These are phyloP conservation scores for Lagocephalus sceleratus DNA, from an alignment of 2,797 vertebrate genomes.

Conservation along the genomic window DNA sequence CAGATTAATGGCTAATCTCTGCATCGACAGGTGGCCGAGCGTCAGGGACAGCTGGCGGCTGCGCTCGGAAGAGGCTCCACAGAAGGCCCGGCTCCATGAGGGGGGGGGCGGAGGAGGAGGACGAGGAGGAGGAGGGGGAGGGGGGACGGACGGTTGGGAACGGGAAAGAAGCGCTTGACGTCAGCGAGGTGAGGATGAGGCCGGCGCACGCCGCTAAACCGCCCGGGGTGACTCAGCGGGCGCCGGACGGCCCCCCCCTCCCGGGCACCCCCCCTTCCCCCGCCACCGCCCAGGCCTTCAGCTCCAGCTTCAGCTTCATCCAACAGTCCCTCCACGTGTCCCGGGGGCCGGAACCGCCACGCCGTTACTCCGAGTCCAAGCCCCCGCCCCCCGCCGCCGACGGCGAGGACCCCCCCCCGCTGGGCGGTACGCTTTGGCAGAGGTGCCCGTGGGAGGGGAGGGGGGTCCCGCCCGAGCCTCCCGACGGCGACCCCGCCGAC, in stretches of 20 bases:
- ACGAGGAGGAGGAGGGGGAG: constrained; percentile 21
- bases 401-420: constrained; percentile 29
- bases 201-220: constrained; percentile 26
- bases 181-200: constrained; percentile 23
- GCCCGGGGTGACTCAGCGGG: constrained; percentile 26
- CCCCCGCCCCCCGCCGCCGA: constrained; percentile 15
- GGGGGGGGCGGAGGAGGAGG: constrained; percentile 49
- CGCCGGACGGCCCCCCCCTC: constrained; percentile 14
- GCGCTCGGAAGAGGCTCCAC: constrained; percentile 70
- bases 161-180: constrained; percentile 36
- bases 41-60: constrained; percentile 42
- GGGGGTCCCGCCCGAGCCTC: constrained; percentile 31
- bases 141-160: constrained; percentile 28
- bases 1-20: constrained; percentile 71
- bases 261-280: too few relatives aligned
- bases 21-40: constrained; percentile 71
- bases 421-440: constrained; percentile 58
- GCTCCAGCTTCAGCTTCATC: constrained; percentile 91
- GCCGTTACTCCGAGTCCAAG: constrained; percentile 17
- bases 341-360: constrained; percentile 18
- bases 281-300: constrained; percentile 76
- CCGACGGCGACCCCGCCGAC: constrained; percentile 68
- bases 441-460: constrained; percentile 43
- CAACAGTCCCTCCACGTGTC: constrained; percentile 73
- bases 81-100: constrained; percentile 83